Percentiles rank a stretch among this genome's conserved stretches.
These are phyloP conservation scores for Oplegnathus fasciatus DNA, from an alignment of 2,113 vertebrate genomes.

Conservation along the genomic window DNA sequence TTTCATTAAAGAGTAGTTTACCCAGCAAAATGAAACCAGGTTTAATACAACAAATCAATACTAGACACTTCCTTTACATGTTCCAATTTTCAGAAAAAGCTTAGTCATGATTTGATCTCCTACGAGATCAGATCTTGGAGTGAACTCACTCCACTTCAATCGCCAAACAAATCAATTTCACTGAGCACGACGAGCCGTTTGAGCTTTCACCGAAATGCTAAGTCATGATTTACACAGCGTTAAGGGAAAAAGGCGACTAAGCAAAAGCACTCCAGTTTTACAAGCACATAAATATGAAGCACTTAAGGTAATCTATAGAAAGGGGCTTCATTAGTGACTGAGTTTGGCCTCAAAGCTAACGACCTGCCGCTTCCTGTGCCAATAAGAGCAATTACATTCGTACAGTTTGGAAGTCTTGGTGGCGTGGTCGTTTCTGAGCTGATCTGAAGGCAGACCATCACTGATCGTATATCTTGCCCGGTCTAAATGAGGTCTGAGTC, in stretches of 20 bases:
- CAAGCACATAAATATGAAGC: conserved; percentile 22
- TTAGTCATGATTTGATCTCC: background rate
- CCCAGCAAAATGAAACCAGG: background rate
- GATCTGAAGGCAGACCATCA: background rate
- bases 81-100: background rate
- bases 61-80: background rate
- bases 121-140: background rate
- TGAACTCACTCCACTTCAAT: background rate
- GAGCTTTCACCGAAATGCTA: background rate
- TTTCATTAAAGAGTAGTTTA: background rate
- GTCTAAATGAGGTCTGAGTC: background rate
- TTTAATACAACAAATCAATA: background rate
- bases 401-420: background rate
- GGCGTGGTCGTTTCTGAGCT: background rate
- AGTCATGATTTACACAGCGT: conserved; percentile 7
- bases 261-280: background rate
- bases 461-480: background rate
- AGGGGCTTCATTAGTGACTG: conserved; percentile 16
- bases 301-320: conserved; percentile 16
- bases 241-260: background rate
- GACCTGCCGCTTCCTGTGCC: background rate
- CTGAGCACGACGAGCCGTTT: background rate
- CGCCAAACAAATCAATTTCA: background rate
- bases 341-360: background rate
- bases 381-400: background rate